Conservation (phyloP, 2,888 invertebrate species). For the Enchytraeus crypticus region DNA sequence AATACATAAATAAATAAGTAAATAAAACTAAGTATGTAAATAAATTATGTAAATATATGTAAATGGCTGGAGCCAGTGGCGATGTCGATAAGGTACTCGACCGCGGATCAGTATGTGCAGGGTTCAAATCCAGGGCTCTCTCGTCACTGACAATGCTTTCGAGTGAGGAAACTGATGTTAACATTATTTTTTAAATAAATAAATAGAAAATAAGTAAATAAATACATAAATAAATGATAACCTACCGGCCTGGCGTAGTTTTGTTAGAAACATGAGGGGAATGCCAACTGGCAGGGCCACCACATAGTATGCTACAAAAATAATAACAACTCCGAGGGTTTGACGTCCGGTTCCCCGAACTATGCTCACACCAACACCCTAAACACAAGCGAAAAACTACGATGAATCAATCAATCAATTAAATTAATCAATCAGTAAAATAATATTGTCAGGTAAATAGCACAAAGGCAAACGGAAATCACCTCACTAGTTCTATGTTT, state of each 20-base stretch:
- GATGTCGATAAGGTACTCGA: too few species aligned
- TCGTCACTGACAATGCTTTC: neutral
- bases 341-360: conserved; percentile 30
- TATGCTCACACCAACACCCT: conserved; percentile 29
- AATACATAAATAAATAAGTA: neutral
- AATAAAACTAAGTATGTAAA: neutral
- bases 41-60: too few species aligned
- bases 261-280: conserved; percentile 27
- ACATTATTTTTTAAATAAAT: neutral
- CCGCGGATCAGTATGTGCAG: too few species aligned
- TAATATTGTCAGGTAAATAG: too few species aligned
- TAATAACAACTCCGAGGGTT: conserved; percentile 26
- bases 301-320: conserved; percentile 27
- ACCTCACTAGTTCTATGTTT: too few species aligned
- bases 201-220: neutral
- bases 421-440: too few species aligned
- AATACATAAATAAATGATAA: neutral
- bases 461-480: too few species aligned
- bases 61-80: too few species aligned
- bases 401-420: too few species aligned
- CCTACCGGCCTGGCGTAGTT: conserved; percentile 23
- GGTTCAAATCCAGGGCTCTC: neutral
- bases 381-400: neutral
- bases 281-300: conserved; percentile 26
- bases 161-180: neutral